Evolutionary conservation across 1,140 invertebrate genomes (phyloP), one percentile per base, ranked within the genome.

Genomic region (Drosophila nigrodunni): DNA sequence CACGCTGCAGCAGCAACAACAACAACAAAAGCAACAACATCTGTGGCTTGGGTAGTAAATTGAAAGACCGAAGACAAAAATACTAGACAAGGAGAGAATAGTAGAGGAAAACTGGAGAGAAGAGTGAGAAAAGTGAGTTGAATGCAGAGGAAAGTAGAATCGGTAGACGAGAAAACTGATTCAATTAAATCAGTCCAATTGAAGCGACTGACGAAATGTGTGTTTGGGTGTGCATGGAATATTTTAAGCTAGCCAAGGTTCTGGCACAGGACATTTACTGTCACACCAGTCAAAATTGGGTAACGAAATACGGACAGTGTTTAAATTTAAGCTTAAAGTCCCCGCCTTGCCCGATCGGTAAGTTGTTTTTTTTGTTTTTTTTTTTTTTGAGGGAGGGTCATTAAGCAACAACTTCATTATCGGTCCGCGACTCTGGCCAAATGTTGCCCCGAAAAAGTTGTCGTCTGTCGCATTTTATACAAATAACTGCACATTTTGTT

Each of bases 181-280:
- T 88, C 83, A 88, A 88, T 88, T 88, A 88, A 88, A 88, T 88
- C 83, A 88, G 83, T 89, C 85, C 83, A 88, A 88, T 88, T 88
- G 83, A 88, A 89, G 80, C 79, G 66, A 68, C 83, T 83, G 80
- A 74, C 85, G 77, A 88, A 88, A 82, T 83, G 77, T 80, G 72
- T 74, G 76, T 73, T 49, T 68, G 68, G 64, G 39, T 79, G 82
- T 87, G 83, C 64, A 62, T 69, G 74, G 83, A 87, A 87, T 88
- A 89, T 89, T 30, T 89, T 88, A 89, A 89, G 80, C 72, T 71
- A 74, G 15, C 55, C 13, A 65, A n/a, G 21, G 47, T 68, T 25
- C 54, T 30, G 37, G 57, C 44, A 67, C 49, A 69, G 72, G 65
- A 57, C 73, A 47, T 39, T 73, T 59, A 75, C 61, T 58, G 41